These are phyloP conservation scores for Lerista edwardsae DNA, from an alignment of 2,797 vertebrate genomes.

Conservation along the genomic window DNA sequence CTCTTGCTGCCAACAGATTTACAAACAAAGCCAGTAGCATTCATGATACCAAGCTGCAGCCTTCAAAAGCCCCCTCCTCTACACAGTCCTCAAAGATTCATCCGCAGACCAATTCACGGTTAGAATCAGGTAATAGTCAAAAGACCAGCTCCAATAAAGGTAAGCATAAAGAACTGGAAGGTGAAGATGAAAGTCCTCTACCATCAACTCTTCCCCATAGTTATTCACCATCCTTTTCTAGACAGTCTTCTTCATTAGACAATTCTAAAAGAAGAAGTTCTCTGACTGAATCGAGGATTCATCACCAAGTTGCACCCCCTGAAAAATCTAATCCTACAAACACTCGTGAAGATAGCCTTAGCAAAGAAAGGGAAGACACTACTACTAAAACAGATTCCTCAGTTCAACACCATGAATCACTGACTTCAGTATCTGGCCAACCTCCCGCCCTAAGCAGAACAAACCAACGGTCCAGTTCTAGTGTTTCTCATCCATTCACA, in stretches of 20 bases:
- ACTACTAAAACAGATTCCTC: neutral
- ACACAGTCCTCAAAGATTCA: constrained; percentile 9
- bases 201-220: constrained; percentile 39
- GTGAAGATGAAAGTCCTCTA: constrained; percentile 58
- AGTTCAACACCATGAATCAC: neutral
- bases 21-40: constrained; percentile 11
- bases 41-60: constrained; percentile 23
- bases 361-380: constrained; percentile 9
- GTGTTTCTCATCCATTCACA: constrained; percentile 15
- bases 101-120: constrained; percentile 3
- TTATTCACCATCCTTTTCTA: constrained; percentile 59
- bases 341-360: constrained; percentile 42
- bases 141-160: neutral
- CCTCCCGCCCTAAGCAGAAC: neutral
- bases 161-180: neutral
- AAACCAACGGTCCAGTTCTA: constrained; percentile 14
- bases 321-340: constrained; percentile 39
- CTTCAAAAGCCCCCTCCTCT: constrained; percentile 23
- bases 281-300: constrained; percentile 50
- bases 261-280: constrained; percentile 66
- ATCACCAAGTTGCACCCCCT: constrained; percentile 29
- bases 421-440: constrained; percentile 11
- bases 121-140: neutral
- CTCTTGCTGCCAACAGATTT: constrained; percentile 26
- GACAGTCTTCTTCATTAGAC: constrained; percentile 59